A percentile compares a stretch with the other conserved stretches of the same genome.
phyloP scores from a whole-genome alignment of 2,113 vertebrate genomes.

The Scomber japonicus region DNA sequence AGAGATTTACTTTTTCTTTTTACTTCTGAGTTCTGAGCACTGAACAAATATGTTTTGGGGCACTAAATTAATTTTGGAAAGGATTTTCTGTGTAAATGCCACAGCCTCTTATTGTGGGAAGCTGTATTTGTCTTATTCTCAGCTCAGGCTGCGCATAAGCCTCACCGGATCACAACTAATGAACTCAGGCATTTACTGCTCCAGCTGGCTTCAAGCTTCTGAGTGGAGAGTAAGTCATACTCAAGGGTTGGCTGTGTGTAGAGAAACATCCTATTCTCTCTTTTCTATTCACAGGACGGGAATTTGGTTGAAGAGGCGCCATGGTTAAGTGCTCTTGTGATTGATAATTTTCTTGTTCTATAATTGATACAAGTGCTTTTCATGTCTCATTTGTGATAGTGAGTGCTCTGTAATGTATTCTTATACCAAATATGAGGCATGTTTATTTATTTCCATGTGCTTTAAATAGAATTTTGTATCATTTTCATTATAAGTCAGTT shows the following conservation, averaged over 20 bases:
- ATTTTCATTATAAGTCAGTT: too few species aligned
- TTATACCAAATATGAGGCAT: background rate
- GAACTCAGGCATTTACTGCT: conserved; percentile 38
- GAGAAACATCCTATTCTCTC: conserved; percentile 5
- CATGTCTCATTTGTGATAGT: background rate
- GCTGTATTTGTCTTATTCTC: conserved; percentile 28
- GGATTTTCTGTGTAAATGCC: conserved; percentile 28
- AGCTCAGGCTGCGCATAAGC: conserved; percentile 30
- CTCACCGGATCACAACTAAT: conserved; percentile 40
- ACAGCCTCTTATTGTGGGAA: conserved; percentile 31
- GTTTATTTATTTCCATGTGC: too few species aligned
- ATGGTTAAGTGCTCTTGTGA: background rate
- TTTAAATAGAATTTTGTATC: too few species aligned
- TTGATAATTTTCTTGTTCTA: background rate
- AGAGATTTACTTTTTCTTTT: background rate
- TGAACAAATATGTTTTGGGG: background rate
- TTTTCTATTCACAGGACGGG: background rate
- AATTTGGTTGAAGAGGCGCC: background rate
- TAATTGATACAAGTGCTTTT: background rate
- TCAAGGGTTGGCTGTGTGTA: background rate
- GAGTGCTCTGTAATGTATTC: background rate
- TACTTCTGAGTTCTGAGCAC: background rate
- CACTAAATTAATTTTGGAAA: conserved; percentile 2
- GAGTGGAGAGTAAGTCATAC: background rate
- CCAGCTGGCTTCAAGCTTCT: conserved; percentile 16